Evolutionary conservation across 2,113 vertebrate species (phyloP).

Genomic region (Anser brachyrhynchus): DNA sequence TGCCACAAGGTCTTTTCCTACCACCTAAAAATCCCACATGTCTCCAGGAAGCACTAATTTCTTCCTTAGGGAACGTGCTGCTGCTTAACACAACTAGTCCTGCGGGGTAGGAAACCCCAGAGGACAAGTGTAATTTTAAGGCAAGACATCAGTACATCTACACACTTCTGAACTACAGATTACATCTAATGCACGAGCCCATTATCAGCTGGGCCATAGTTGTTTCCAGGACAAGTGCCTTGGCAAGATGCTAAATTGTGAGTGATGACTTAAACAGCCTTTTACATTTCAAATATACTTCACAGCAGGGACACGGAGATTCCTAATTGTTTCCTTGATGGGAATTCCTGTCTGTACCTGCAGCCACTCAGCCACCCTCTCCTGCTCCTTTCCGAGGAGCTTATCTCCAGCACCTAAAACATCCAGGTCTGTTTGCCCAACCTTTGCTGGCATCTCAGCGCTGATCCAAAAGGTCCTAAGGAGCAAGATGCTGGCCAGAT

Average conservation of each 20-base stretch:
- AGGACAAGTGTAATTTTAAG: background rate
- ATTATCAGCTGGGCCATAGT: background rate
- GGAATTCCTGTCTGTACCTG: background rate
- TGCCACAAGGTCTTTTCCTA: background rate
- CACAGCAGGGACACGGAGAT: accelerated
- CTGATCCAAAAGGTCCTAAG: background rate
- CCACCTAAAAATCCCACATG: background rate
- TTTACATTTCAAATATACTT: background rate
- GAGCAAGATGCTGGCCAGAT: background rate
- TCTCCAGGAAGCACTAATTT: background rate
- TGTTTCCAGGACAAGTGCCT: background rate
- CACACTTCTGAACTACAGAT: background rate
- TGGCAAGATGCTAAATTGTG: background rate
- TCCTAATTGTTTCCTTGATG: background rate
- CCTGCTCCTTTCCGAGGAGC: background rate
- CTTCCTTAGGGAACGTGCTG: background rate
- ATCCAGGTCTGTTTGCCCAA: background rate
- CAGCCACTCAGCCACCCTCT: accelerated
- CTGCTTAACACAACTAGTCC: background rate
- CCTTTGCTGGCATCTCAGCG: background rate
- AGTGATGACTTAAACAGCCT: background rate
- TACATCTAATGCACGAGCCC: background rate
- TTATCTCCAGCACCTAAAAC: background rate
- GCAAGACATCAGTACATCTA: background rate
- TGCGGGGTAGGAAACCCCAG: background rate